A percentile compares a stretch with the other conserved stretches of the same genome.
Conservation (phyloP, 2,888 invertebrate species). For the Bimastos eiseni region DNA sequence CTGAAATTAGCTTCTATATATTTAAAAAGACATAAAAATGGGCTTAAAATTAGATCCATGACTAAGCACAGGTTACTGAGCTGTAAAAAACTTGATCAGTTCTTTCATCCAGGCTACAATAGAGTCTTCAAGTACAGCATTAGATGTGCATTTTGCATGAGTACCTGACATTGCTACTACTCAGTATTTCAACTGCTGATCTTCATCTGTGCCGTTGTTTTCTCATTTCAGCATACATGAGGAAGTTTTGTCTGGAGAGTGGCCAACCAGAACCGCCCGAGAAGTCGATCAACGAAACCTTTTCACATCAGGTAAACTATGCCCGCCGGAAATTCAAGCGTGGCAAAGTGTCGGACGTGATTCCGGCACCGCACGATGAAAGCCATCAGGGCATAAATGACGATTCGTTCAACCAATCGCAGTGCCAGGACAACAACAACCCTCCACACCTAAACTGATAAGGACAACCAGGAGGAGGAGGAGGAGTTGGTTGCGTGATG, state of each 20-base stretch:
- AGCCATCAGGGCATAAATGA: constrained; percentile 27
- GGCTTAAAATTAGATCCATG: background rate
- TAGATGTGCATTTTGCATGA: background rate
- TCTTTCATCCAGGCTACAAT: background rate
- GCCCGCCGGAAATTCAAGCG: constrained; percentile 40
- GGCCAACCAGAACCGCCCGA: constrained; percentile 38
- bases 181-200: background rate
- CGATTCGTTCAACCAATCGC: constrained; percentile 29
- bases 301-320: constrained; percentile 41
- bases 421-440: constrained; percentile 27
- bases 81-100: background rate
- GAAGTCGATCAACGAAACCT: constrained; percentile 40
- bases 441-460: constrained; percentile 23
- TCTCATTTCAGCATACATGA: constrained; percentile 35
- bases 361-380: constrained; percentile 15
- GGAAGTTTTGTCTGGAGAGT: constrained; percentile 39
- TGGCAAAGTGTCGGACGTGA: constrained; percentile 30
- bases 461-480: background rate
- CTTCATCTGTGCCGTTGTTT: background rate
- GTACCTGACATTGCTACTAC: background rate
- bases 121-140: too few species aligned
- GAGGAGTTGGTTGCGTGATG: constrained; percentile 1
- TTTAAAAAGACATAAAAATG: background rate
- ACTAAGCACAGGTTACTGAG: background rate
- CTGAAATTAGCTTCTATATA: background rate